Percentiles rank a stretch among this genome's conserved stretches.
phyloP scores from a whole-genome alignment of 2,113 vertebrate species.

The Poecilia latipinna region DNA sequence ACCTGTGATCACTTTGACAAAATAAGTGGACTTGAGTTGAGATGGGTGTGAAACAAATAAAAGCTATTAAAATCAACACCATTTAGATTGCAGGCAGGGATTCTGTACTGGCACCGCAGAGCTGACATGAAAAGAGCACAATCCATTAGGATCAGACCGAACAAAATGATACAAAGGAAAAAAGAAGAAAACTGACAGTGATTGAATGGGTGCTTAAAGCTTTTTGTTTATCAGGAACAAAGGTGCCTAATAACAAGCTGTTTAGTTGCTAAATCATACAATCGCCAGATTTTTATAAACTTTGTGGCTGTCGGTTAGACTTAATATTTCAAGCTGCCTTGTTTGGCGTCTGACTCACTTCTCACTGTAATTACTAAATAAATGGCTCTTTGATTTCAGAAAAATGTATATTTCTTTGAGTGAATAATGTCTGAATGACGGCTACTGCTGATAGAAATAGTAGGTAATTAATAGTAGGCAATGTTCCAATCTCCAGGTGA shows the following conservation, averaged over 20 bases:
- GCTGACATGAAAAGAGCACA: neutral
- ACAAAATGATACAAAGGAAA: neutral
- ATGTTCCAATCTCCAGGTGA: neutral
- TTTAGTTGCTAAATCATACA: neutral
- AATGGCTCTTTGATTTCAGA: neutral
- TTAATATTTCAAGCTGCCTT: neutral
- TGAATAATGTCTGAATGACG: neutral
- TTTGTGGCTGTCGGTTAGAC: neutral
- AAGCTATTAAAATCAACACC: slow-evolving; percentile 26
- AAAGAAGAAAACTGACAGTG: neutral
- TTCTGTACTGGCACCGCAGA: slow-evolving; percentile 1
- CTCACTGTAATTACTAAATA: neutral
- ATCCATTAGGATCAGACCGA: neutral
- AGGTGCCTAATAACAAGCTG: neutral
- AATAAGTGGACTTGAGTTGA: slow-evolving; percentile 50
- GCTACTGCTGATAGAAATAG: neutral
- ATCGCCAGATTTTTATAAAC: neutral
- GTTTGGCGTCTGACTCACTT: neutral
- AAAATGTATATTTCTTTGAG: neutral
- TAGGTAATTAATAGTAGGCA: neutral
- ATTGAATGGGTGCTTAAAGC: neutral
- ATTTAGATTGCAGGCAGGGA: slow-evolving; percentile 10
- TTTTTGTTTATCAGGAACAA: neutral
- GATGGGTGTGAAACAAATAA: slow-evolving; percentile 34
- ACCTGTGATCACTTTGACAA: slow-evolving; percentile 39